phyloP scores from a whole-genome alignment of 1,140 invertebrate genomes.

The Sycophila sp. region DNA sequence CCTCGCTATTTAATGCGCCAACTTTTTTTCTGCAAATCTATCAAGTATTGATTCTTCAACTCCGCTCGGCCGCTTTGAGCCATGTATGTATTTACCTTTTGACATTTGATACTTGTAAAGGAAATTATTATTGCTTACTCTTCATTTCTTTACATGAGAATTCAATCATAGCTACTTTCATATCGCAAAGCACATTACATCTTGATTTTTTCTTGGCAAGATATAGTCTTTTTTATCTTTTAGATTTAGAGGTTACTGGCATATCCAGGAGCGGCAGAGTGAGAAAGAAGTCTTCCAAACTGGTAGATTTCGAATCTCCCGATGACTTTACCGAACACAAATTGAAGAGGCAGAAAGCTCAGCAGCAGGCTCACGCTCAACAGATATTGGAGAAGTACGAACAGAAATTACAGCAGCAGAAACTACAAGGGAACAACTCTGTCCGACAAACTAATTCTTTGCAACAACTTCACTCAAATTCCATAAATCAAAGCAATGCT shows the following conservation, averaged over 20 bases:
- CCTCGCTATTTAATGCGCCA: too few species aligned
- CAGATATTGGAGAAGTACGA: constrained; percentile 60
- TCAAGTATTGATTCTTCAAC: too few species aligned
- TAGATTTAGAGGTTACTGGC: constrained; percentile 84
- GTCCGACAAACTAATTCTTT: constrained; percentile 33
- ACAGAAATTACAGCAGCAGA: constrained; percentile 45
- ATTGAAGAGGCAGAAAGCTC: constrained; percentile 58
- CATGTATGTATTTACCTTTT: too few species aligned
- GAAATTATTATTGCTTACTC: too few species aligned
- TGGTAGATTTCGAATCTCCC: constrained; percentile 91
- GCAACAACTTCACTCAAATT: constrained; percentile 25
- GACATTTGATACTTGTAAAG: neutral
- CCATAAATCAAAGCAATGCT: neutral
- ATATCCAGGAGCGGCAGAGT: constrained; percentile 88
- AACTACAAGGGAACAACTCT: constrained; percentile 18
- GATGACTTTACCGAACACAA: constrained; percentile 74
- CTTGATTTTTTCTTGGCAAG: constrained; percentile 55
- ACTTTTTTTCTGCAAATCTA: too few species aligned
- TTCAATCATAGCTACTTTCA: neutral
- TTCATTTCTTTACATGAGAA: too few species aligned
- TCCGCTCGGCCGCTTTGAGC: too few species aligned
- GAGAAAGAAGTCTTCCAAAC: constrained; percentile 92
- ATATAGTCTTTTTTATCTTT: constrained; percentile 58
- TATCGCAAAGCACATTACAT: constrained; percentile 31
- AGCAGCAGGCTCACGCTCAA: constrained; percentile 59